phyloP scores from a whole-genome alignment of 2,888 invertebrate genomes.

The Calameuta idolon region DNA sequence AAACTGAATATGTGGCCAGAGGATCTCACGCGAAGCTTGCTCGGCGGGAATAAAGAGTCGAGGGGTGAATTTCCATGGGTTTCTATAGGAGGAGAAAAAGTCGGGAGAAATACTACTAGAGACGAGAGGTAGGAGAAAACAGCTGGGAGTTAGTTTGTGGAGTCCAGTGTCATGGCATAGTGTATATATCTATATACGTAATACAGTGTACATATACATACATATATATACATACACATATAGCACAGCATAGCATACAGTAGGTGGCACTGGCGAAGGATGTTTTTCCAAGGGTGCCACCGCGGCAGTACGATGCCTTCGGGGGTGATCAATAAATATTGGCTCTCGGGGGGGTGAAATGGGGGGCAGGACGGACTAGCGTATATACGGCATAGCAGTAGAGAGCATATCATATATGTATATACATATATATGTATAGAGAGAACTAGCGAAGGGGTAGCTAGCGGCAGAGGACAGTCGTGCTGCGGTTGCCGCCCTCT shows the following conservation, averaged over 20 bases:
- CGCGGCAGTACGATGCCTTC: slow-evolving; percentile 59
- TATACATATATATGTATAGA: slow-evolving; percentile 26
- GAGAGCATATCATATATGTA: slow-evolving; percentile 26
- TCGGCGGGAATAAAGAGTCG: slow-evolving; percentile 50
- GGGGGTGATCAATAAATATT: slow-evolving; percentile 67
- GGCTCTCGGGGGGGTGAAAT: slow-evolving; percentile 60
- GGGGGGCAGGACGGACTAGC: slow-evolving; percentile 43
- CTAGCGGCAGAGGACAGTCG: slow-evolving; percentile 52
- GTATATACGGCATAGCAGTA: slow-evolving; percentile 20
- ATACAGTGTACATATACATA: too few species aligned
- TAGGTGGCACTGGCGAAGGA: slow-evolving; percentile 7
- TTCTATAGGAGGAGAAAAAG: not conserved
- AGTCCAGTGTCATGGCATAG: not conserved
- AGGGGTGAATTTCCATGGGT: slow-evolving; percentile 53
- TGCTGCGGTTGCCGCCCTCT: slow-evolving; percentile 66
- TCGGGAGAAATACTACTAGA: not conserved
- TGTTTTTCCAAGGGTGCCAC: slow-evolving; percentile 27
- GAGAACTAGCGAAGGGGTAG: slow-evolving; percentile 37
- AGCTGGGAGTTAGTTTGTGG: not conserved
- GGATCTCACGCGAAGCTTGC: not conserved
- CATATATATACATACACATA: too few species aligned
- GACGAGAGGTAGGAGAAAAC: not conserved
- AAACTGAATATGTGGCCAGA: not conserved
- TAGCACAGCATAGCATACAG: not conserved
- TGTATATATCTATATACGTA: not conserved